Base-by-base conservation (phyloP, 2,113 vertebrate species). In the Vireo altiloquus region DNA sequence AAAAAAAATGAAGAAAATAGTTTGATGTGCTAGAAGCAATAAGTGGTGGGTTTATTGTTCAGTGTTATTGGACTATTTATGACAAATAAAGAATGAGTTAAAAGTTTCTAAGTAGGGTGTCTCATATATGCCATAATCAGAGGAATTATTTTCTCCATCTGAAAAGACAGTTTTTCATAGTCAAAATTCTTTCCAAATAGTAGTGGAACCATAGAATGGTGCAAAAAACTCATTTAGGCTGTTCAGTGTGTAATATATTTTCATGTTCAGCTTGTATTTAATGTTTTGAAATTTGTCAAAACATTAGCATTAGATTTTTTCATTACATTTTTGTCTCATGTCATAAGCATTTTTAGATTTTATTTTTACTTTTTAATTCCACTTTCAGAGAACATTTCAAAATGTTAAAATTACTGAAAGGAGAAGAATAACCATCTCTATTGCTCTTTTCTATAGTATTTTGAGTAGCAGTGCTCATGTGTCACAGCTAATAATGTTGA, bases 371-470 rank as follows among this genome's bases (percentile, higher is more conserved):
- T 91, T 68, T 82, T 35, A 71, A 57, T 53, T 77, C 25, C 3
- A 7, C 5, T 80, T 90, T 65, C 54, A 46, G 5, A 63, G 60
- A 64, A 69, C 8, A 50, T 50, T 82, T 90, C 11, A 80, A 95
- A 88, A 63, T 83, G 82, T 13, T 85, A 70, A 74, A 92, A 66
- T 50, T 92, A n/a, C 16, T 35, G 33, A 61, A 79, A 86, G 21
- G 33, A 76, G 57, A 64, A 78, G 56, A 92, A 81, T 31, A 23
- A 46, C 42, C 5, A 15, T 13, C 7, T 76, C 25, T 87, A 11
- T 64, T 79, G 31, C 13, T 10, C 15, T 90, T 69, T 80, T 44
- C 17, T 56, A 3, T 4, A 56, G 7, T 50, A 47, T 79, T 90
- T 65, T 54, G 69, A 42, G 27, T 35, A 86, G 23, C n/a, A 80